Conservation (phyloP, 2,888 invertebrate species). For the Clivina fossor region DNA sequence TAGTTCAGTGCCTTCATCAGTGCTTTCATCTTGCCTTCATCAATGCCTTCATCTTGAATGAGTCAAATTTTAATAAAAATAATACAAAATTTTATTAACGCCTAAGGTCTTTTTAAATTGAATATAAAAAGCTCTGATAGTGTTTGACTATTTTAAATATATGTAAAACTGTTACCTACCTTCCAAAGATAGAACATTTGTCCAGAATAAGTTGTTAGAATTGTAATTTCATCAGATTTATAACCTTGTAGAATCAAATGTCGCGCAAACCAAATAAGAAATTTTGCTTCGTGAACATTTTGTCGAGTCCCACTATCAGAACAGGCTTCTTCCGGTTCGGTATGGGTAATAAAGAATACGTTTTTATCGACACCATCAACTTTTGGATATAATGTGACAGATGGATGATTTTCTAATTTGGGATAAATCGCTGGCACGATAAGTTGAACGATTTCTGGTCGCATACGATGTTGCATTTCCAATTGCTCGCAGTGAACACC, state of each 20-base stretch:
- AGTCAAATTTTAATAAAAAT: too few species aligned
- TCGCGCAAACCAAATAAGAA: conserved; percentile 25
- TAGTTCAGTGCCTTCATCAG: too few species aligned
- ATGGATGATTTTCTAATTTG: conserved; percentile 23
- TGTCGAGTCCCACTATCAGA: conserved; percentile 23
- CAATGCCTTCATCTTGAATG: background rate
- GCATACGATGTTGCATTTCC: conserved; percentile 56
- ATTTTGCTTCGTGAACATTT: conserved; percentile 31
- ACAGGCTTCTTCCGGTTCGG: conserved; percentile 9
- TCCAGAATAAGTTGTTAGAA: conserved; percentile 33
- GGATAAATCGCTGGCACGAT: conserved; percentile 35
- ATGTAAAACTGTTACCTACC: conserved; percentile 17
- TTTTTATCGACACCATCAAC: conserved; percentile 27
- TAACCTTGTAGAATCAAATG: conserved; percentile 34
- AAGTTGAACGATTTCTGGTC: conserved; percentile 49
- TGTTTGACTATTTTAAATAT: background rate
- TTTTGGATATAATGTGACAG: conserved; percentile 22
- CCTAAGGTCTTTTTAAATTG: background rate
- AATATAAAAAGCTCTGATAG: too few species aligned
- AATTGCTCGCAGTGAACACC: conserved; percentile 51
- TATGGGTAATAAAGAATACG: conserved; percentile 31
- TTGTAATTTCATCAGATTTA: conserved; percentile 28
- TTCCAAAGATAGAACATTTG: conserved; percentile 25
- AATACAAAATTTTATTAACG: background rate
- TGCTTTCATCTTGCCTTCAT: too few species aligned